Evolutionary conservation across 2,888 invertebrate genomes (phyloP).

Genomic region (Mythimna albipuncta): DNA sequence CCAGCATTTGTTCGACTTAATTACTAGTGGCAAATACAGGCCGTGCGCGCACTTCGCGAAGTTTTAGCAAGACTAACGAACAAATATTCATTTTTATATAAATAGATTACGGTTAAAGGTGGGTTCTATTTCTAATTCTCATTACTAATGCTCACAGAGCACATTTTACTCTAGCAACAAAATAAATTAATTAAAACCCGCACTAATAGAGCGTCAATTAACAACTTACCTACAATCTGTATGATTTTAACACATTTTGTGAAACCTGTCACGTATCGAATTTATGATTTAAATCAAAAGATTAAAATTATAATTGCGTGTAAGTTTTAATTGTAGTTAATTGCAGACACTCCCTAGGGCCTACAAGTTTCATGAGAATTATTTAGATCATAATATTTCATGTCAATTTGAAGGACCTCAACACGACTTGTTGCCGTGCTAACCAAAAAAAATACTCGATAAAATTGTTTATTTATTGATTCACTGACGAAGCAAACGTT

Average conservation of each 20-base stretch:
- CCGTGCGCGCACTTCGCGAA: too few relatives aligned
- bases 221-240: background rate
- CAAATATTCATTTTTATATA: too few relatives aligned
- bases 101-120: too few relatives aligned
- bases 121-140: background rate
- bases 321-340: slow-evolving; percentile 28
- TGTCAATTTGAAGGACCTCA: background rate
- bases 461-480: background rate
- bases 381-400: background rate
- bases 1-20: too few relatives aligned
- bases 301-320: slow-evolving; percentile 21
- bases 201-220: background rate
- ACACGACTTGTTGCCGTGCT: background rate
- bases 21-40: too few relatives aligned
- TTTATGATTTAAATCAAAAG: slow-evolving; percentile 18
- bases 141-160: background rate
- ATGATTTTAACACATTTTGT: slow-evolving; percentile 6
- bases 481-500: too few relatives aligned
- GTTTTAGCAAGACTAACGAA: too few relatives aligned
- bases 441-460: background rate
- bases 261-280: slow-evolving; percentile 3
- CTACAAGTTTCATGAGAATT: background rate
- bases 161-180: background rate
- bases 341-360: slow-evolving; percentile 21
- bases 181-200: slow-evolving; percentile 2